phyloP scores from a whole-genome alignment of 64 coral and sea anemone genomes.

The Actinia equina region DNA sequence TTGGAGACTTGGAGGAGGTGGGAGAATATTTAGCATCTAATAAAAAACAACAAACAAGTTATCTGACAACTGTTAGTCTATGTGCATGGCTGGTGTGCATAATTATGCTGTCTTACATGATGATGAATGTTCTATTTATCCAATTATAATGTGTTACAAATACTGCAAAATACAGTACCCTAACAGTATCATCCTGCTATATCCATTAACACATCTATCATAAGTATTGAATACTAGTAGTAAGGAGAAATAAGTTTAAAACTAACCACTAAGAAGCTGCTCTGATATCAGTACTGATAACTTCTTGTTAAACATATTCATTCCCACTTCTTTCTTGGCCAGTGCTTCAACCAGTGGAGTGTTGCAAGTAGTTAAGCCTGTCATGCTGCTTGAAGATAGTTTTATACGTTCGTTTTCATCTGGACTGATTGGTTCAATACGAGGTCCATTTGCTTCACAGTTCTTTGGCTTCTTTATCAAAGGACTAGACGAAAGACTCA shows the following conservation, averaged over 20 bases:
- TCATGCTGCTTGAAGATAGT: neutral
- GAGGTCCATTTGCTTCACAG: conserved; percentile 47
- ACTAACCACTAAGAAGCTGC: conserved; percentile 48
- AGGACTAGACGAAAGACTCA: neutral
- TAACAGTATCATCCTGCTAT: no score
- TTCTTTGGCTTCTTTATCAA: neutral
- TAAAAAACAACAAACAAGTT: neutral
- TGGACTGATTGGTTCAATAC: conserved; percentile 85
- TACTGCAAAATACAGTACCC: no score
- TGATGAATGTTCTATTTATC: no score
- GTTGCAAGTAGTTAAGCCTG: neutral
- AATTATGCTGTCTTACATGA: no score
- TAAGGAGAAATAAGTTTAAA: neutral
- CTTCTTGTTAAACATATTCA: conserved; percentile 1
- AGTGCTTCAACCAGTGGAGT: conserved; percentile 20
- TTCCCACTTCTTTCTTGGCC: conserved; percentile 29
- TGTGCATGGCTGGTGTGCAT: neutral
- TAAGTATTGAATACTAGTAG: no score
- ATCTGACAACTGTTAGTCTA: neutral
- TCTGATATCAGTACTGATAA: conserved; percentile 36
- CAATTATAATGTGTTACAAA: no score
- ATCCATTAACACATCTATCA: neutral
- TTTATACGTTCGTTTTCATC: conserved; percentile 46
- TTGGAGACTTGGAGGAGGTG: conserved; percentile 3
- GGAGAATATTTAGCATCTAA: conserved; percentile 22